Evolutionary conservation across 1,140 invertebrate genomes (phyloP).

Genomic region (Drosophila sturtevanti): DNA sequence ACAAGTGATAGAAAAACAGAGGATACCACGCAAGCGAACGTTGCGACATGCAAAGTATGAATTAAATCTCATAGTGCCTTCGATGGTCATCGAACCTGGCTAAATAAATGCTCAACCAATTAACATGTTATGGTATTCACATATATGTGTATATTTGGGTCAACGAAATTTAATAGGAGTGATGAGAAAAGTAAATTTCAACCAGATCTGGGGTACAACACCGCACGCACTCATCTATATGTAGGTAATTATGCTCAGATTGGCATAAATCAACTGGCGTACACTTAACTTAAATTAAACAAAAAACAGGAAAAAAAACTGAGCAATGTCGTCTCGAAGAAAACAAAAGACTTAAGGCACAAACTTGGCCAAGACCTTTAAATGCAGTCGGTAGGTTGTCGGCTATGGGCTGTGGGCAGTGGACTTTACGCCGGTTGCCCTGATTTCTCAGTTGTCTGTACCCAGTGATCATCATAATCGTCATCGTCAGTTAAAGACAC

Average conservation of each 20-base stretch:
- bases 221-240: slow-evolving; percentile 10
- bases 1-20: neutral
- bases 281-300: slow-evolving; percentile 24
- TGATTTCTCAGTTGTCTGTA: slow-evolving; percentile 33
- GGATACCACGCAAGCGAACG: slow-evolving; percentile 28
- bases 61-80: slow-evolving; percentile 44
- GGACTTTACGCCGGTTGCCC: slow-evolving; percentile 29
- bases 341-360: slow-evolving; percentile 67
- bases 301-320: slow-evolving; percentile 27
- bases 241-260: slow-evolving; percentile 28
- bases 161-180: slow-evolving; percentile 36
- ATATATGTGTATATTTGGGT: slow-evolving; percentile 44
- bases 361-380: slow-evolving; percentile 41
- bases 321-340: neutral
- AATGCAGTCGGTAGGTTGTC: slow-evolving; percentile 2
- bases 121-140: slow-evolving; percentile 33
- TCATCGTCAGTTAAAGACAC: slow-evolving; percentile 12
- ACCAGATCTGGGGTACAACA: slow-evolving; percentile 13
- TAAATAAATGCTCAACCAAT: slow-evolving; percentile 36
- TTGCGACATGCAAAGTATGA: slow-evolving; percentile 46
- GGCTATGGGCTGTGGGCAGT: slow-evolving; percentile 15
- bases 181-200: slow-evolving; percentile 39
- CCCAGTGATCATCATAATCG: slow-evolving; percentile 1
- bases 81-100: slow-evolving; percentile 43
- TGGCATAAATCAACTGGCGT: slow-evolving; percentile 9